Percentiles rank a stretch among this genome's conserved stretches.
Conservation (phyloP, 2,113 vertebrate species). For the Mugil cephalus region DNA sequence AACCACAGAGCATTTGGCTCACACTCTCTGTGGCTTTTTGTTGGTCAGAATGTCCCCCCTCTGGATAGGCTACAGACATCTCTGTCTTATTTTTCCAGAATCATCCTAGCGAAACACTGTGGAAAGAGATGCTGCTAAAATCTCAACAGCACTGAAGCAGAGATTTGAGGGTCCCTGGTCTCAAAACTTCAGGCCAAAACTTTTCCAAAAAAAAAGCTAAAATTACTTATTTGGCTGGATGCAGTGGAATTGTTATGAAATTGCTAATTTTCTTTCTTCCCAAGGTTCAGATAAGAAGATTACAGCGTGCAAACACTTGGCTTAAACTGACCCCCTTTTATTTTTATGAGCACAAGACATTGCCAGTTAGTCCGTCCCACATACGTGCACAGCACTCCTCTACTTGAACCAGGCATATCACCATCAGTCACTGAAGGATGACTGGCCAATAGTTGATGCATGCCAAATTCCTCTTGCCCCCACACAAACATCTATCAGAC, state of each 20-base stretch:
- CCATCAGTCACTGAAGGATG: slow-evolving; percentile 20
- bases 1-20: background rate
- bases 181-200: background rate
- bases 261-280: slow-evolving; percentile 4
- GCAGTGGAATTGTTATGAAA: no score
- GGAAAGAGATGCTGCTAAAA: background rate
- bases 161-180: background rate
- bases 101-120: no score
- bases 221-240: background rate
- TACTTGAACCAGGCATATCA: slow-evolving; percentile 31
- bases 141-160: background rate
- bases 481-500: slow-evolving; percentile 58
- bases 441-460: slow-evolving; percentile 38
- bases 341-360: slow-evolving; percentile 42
- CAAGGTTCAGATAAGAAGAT: background rate
- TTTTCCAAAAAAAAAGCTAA: background rate
- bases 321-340: slow-evolving; percentile 24
- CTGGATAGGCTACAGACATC: background rate
- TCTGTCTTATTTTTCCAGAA: background rate
- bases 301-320: slow-evolving; percentile 16
- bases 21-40: background rate
- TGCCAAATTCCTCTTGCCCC: slow-evolving; percentile 23
- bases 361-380: slow-evolving; percentile 31
- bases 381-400: slow-evolving; percentile 19
- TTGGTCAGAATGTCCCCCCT: background rate